Evolutionary conservation across 1,140 invertebrate genomes (phyloP).

Genomic region (Drosophila gunungcola): DNA sequence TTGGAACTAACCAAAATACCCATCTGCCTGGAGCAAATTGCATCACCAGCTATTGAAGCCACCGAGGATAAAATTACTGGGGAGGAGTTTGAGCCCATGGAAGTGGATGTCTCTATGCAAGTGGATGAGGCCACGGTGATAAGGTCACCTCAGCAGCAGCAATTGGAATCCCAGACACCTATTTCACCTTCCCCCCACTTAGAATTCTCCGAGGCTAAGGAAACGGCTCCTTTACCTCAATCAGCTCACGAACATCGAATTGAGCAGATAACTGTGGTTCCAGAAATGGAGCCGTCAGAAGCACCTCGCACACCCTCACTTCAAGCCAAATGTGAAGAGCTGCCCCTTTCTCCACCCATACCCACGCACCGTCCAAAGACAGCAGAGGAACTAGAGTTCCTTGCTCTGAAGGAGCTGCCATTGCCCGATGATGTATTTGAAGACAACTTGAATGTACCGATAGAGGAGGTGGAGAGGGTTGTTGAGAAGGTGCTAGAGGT

Average conservation of each 20-base stretch:
- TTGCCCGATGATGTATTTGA: constrained; percentile 1
- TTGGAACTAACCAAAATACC: background rate
- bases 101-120: constrained; percentile 57
- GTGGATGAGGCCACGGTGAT: background rate
- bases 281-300: background rate
- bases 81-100: constrained; percentile 61
- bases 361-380: constrained; percentile 62
- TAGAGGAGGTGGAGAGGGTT: no score
- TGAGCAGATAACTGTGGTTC: background rate
- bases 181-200: background rate
- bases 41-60: constrained; percentile 50
- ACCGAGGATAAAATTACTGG: constrained; percentile 42
- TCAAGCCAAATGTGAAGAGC: background rate
- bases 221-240: background rate
- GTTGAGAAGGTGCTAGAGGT: background rate
- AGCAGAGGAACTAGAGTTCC: constrained; percentile 35
- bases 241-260: background rate
- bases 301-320: background rate
- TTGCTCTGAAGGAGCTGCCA: constrained; percentile 10
- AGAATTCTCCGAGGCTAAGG: background rate
- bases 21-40: constrained; percentile 5
- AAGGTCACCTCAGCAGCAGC: background rate
- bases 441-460: background rate
- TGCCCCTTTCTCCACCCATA: constrained; percentile 54
- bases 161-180: background rate